Conservation (phyloP, 2,113 vertebrate species). For the Rhabdornis inornatus region DNA sequence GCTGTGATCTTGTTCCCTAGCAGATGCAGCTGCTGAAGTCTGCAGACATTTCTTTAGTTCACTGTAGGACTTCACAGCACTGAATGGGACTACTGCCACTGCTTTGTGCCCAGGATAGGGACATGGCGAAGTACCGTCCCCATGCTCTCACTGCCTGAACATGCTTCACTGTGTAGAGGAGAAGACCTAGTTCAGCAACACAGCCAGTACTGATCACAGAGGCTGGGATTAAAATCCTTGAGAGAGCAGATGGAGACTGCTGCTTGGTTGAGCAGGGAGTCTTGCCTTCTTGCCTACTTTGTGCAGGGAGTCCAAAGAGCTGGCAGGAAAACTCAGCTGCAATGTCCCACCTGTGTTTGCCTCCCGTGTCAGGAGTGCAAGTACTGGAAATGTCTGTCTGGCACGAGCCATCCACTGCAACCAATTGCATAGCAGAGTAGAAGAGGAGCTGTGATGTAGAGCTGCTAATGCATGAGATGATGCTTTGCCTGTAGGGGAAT, state of each 20-base stretch:
- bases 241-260: neutral
- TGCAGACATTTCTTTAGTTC: neutral
- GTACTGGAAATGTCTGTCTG: neutral
- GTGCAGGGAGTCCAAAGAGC: neutral
- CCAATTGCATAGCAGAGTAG: neutral
- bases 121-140: neutral
- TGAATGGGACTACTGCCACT: neutral
- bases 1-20: neutral
- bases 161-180: neutral
- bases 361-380: neutral
- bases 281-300: neutral
- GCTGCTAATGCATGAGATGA: neutral
- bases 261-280: neutral
- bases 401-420: neutral
- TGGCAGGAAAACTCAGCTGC: neutral
- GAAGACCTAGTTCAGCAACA: neutral
- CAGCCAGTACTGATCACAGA: neutral
- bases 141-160: neutral
- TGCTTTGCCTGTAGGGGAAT: neutral
- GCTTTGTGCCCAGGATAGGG: rapidly evolving
- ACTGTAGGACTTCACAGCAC: neutral
- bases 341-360: neutral
- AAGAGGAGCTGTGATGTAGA: neutral
- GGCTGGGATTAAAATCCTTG: neutral
- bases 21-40: neutral